Conservation (phyloP, 1,140 invertebrate species). For the Chelonus insularis region DNA sequence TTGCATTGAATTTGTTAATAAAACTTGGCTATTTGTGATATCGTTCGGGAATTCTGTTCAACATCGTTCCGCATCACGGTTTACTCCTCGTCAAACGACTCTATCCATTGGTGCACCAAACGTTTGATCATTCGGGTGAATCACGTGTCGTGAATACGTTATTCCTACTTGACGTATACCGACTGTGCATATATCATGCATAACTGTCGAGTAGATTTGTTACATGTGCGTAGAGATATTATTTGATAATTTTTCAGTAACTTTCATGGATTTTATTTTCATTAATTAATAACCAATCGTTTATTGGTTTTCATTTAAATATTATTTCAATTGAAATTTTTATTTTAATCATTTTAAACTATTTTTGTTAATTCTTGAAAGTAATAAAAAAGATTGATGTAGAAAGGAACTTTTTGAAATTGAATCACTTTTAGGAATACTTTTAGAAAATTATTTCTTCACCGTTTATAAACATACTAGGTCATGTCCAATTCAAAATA, state of each 20-base stretch:
- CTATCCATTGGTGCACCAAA: neutral
- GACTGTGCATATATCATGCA: neutral
- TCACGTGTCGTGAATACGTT: neutral
- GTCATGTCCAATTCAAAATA: too few species aligned
- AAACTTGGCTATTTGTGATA: neutral
- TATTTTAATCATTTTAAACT: too few species aligned
- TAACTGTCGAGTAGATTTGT: neutral
- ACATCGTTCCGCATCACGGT: conserved; percentile 3
- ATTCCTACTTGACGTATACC: neutral
- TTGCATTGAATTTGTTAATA: neutral
- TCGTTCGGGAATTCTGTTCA: neutral
- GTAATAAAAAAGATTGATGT: too few species aligned
- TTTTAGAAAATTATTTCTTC: too few species aligned
- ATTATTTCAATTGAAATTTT: too few species aligned
- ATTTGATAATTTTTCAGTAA: neutral
- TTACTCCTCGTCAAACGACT: conserved; percentile 9
- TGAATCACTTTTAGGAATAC: too few species aligned
- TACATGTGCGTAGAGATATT: neutral
- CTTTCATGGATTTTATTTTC: neutral
- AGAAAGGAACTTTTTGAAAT: too few species aligned
- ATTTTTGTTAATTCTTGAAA: too few species aligned
- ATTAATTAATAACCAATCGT: too few species aligned
- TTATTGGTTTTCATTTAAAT: too few species aligned
- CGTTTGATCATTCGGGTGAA: conserved; percentile 14
- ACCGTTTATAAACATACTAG: too few species aligned